These are phyloP conservation scores for Oxyteleia sp. DNA, from an alignment of 2,888 invertebrate species.

Conservation along the genomic window DNA sequence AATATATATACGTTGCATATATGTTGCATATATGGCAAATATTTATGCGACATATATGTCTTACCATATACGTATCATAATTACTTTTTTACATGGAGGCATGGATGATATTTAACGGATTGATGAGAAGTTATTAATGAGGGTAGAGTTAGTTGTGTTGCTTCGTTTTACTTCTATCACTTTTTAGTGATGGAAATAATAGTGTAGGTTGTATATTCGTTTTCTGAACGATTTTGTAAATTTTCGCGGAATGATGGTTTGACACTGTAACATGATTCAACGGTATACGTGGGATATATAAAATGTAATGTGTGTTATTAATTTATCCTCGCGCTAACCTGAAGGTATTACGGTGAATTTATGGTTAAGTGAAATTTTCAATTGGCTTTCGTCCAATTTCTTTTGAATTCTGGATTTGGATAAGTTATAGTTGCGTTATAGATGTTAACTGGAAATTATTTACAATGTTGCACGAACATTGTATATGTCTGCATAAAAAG, in stretches of 20 bases:
- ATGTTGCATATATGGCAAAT: too few relatives aligned
- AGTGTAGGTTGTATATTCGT: too few relatives aligned
- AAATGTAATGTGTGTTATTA: slow-evolving; percentile 58
- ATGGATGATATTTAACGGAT: too few relatives aligned
- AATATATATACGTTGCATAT: too few relatives aligned
- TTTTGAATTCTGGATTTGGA: slow-evolving; percentile 54
- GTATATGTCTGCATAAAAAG: background rate
- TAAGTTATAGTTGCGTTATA: slow-evolving; percentile 53
- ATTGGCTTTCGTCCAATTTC: slow-evolving; percentile 61
- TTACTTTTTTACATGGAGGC: too few relatives aligned
- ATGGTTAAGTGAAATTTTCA: slow-evolving; percentile 58
- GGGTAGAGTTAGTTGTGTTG: too few relatives aligned
- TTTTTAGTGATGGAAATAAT: too few relatives aligned
- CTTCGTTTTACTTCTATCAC: too few relatives aligned
- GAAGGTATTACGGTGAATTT: slow-evolving; percentile 55
- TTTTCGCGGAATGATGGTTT: slow-evolving; percentile 28
- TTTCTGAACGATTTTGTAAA: slow-evolving; percentile 40
- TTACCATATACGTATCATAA: too few relatives aligned
- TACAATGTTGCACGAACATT: slow-evolving; percentile 26
- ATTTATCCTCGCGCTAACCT: slow-evolving; percentile 46
- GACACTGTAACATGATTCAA: slow-evolving; percentile 31
- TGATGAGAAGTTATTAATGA: too few relatives aligned
- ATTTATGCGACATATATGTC: too few relatives aligned
- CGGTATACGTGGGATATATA: slow-evolving; percentile 20
- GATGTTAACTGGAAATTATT: slow-evolving; percentile 49